phyloP scores from a whole-genome alignment of 2,113 vertebrate species.

The Coracopsis vasa region DNA sequence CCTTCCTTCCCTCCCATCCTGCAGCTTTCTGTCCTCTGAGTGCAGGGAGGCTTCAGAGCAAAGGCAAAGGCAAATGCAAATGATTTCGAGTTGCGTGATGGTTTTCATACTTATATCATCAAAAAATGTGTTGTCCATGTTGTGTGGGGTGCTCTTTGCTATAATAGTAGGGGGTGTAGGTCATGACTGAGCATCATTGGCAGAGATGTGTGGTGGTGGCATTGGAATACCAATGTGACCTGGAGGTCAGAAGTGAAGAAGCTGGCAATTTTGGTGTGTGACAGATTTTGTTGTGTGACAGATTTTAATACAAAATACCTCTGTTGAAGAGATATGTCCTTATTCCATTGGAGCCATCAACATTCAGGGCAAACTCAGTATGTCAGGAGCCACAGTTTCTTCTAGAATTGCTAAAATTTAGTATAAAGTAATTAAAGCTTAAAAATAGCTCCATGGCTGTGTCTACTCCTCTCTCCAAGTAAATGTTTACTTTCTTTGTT shows the following conservation, averaged over 20 bases:
- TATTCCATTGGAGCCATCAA: neutral
- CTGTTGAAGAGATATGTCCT: neutral
- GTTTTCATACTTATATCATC: neutral
- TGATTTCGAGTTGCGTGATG: neutral
- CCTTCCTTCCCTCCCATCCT: neutral
- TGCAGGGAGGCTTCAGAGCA: neutral
- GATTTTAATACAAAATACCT: neutral
- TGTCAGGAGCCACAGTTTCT: neutral
- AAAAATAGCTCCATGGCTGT: neutral
- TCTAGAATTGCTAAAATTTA: neutral
- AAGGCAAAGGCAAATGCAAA: neutral
- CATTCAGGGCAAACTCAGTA: neutral
- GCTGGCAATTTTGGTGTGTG: neutral
- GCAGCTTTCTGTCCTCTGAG: neutral
- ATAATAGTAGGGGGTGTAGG: neutral
- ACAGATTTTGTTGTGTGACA: neutral
- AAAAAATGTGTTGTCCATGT: neutral
- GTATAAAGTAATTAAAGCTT: neutral
- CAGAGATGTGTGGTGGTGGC: neutral
- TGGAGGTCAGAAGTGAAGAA: neutral
- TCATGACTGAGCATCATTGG: neutral
- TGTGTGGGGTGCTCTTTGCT: accelerated
- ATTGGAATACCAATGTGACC: neutral
- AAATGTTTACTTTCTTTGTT: conserved; percentile 8
- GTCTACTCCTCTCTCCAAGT: neutral